phyloP scores from a whole-genome alignment of 1,140 invertebrate species.

The Drosophila trapezifrons region DNA sequence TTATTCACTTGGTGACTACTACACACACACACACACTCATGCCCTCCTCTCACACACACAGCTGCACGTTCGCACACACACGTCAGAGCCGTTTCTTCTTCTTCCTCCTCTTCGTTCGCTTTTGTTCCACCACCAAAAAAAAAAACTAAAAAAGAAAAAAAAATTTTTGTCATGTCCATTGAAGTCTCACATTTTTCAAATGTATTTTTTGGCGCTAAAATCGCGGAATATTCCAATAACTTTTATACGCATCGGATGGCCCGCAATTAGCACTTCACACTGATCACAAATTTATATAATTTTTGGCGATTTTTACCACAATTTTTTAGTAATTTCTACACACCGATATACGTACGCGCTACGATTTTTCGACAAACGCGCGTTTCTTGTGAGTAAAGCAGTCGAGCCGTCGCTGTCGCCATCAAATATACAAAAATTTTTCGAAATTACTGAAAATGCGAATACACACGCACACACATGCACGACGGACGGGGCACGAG shows the following conservation, averaged over 20 bases:
- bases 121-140: slow-evolving; percentile 75
- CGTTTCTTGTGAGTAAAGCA: slow-evolving; percentile 79
- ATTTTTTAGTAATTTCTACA: slow-evolving; percentile 82
- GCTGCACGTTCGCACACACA: slow-evolving; percentile 43
- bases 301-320: slow-evolving; percentile 76
- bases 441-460: slow-evolving; percentile 81
- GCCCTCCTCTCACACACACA: slow-evolving; percentile 26
- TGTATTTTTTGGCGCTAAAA: slow-evolving; percentile 71
- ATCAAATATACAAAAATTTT: slow-evolving; percentile 84
- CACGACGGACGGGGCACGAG: slow-evolving; percentile 17
- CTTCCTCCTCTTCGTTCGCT: slow-evolving; percentile 64
- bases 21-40: slow-evolving; percentile 28
- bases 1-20: slow-evolving; percentile 51
- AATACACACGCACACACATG: slow-evolving; percentile 73
- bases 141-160: slow-evolving; percentile 46
- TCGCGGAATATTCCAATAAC: slow-evolving; percentile 32
- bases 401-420: slow-evolving; percentile 68
- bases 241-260: slow-evolving; percentile 29
- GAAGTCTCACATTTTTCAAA: slow-evolving; percentile 80
- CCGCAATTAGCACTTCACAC: slow-evolving; percentile 51
- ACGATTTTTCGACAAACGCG: slow-evolving; percentile 81
- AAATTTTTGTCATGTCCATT: slow-evolving; percentile 79
- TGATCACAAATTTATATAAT: slow-evolving; percentile 70
- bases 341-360: slow-evolving; percentile 81
- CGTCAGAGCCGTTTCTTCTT: slow-evolving; percentile 56